These are phyloP conservation scores for Triplophysa dalaica DNA, from an alignment of 2,113 vertebrate genomes.

Conservation along the genomic window DNA sequence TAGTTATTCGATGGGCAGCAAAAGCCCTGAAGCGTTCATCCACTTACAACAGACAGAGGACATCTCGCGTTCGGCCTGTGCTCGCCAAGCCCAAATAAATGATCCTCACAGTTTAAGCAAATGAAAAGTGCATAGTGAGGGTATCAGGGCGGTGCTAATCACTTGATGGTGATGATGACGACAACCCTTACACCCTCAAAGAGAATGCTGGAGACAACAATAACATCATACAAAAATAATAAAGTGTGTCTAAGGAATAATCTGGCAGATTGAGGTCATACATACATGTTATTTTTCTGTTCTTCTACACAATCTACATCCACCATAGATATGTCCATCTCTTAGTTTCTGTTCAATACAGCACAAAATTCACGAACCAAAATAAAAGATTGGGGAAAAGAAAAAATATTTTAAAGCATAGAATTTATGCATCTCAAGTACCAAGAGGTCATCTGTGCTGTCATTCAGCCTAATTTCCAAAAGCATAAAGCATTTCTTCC, in stretches of 20 bases:
- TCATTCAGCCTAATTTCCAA: slow-evolving; percentile 27
- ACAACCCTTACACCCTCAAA: slow-evolving; percentile 14
- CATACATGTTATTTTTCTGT: slow-evolving; percentile 19
- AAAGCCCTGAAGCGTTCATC: slow-evolving; percentile 7
- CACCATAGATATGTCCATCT: slow-evolving; percentile 38
- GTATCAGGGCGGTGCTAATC: slow-evolving; percentile 64
- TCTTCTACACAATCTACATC: slow-evolving; percentile 1
- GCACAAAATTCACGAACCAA: slow-evolving; percentile 40
- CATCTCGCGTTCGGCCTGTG: neutral
- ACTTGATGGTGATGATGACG: slow-evolving; percentile 16
- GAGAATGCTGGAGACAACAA: neutral
- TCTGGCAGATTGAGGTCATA: slow-evolving; percentile 48
- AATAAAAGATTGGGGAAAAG: slow-evolving; percentile 31
- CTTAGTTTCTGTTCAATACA: slow-evolving; percentile 14
- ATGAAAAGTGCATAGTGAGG: slow-evolving; percentile 80
- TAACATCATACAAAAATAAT: slow-evolving; percentile 11
- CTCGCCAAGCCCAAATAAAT: slow-evolving; percentile 61
- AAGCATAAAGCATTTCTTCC: slow-evolving; percentile 41
- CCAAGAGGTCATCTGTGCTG: slow-evolving; percentile 51
- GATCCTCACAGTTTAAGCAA: slow-evolving; percentile 79
- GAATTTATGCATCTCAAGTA: slow-evolving; percentile 54
- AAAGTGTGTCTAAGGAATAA: slow-evolving; percentile 38
- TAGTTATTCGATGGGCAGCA: slow-evolving; percentile 18
- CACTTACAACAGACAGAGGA: neutral
- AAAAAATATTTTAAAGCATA: slow-evolving; percentile 50